phyloP scores from a whole-genome alignment of 2,888 invertebrate genomes.

The Lydus trimaculatus region DNA sequence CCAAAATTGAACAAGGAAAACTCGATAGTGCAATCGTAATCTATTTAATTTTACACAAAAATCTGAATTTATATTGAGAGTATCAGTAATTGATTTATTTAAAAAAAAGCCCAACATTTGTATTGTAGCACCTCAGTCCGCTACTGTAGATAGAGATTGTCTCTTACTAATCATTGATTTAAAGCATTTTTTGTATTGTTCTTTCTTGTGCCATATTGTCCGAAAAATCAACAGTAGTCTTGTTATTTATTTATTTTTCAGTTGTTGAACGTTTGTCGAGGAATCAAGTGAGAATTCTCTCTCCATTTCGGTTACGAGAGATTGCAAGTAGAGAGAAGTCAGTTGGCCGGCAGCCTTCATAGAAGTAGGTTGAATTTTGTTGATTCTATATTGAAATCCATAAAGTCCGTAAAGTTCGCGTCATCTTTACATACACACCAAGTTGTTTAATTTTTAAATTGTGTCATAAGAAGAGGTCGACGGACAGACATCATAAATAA shows the following conservation, averaged over 20 bases:
- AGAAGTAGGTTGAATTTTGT: background rate
- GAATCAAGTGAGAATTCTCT: constrained; percentile 4
- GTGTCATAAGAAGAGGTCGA: background rate
- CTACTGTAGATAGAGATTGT: too few species aligned
- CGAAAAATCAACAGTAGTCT: background rate
- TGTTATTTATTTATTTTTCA: background rate
- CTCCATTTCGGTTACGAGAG: background rate
- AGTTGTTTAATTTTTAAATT: background rate
- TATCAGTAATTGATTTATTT: too few species aligned
- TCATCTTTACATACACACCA: background rate
- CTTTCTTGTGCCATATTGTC: too few species aligned
- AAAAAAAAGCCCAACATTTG: too few species aligned
- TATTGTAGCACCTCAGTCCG: too few species aligned
- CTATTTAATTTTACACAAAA: too few species aligned
- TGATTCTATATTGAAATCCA: background rate
- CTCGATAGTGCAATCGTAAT: too few species aligned
- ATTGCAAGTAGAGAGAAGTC: background rate
- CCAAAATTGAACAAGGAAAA: too few species aligned
- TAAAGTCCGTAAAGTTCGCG: background rate
- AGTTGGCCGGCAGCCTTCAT: constrained; percentile 2
- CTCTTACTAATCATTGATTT: too few species aligned
- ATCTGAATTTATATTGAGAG: too few species aligned
- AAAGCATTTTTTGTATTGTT: too few species aligned
- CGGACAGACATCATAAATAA: background rate
- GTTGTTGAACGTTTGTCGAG: background rate